Percentiles rank a stretch among this genome's conserved stretches.
These are phyloP conservation scores for Cyanoramphus novaezelandiae DNA, from an alignment of 2,113 vertebrate species.

Conservation along the genomic window DNA sequence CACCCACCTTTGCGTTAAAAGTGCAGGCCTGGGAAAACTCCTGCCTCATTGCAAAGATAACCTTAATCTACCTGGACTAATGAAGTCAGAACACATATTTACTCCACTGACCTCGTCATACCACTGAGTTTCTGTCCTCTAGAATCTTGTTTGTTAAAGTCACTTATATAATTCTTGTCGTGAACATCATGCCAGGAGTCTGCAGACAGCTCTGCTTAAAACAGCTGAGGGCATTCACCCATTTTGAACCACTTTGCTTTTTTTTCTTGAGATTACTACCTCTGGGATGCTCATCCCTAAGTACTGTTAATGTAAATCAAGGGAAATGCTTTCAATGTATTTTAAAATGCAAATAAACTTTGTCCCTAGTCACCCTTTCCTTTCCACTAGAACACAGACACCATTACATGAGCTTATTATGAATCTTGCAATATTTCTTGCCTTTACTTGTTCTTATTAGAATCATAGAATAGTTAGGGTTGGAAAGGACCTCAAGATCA, in stretches of 20 bases:
- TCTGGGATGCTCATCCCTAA: not conserved
- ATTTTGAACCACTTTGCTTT: not conserved
- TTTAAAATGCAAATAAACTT: not conserved
- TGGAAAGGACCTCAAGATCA: too few species aligned
- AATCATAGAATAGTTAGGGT: too few species aligned
- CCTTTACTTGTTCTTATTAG: not conserved
- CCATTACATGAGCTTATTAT: not conserved
- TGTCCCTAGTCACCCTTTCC: not conserved
- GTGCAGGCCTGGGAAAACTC: not conserved
- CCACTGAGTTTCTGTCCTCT: not conserved
- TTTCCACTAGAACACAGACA: not conserved
- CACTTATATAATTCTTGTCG: not conserved
- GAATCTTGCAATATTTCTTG: not conserved
- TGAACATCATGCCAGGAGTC: fast-evolving
- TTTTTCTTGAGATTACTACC: not conserved
- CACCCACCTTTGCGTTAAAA: not conserved
- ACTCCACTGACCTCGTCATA: not conserved
- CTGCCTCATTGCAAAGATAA: not conserved
- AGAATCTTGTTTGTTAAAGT: not conserved
- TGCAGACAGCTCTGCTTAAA: not conserved
- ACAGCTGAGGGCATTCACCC: not conserved
- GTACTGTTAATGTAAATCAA: not conserved
- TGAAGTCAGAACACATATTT: not conserved
- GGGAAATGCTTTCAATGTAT: not conserved
- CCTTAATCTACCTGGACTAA: not conserved